phyloP scores from a whole-genome alignment of 2,888 invertebrate genomes.

The Drosophila picticornis region DNA sequence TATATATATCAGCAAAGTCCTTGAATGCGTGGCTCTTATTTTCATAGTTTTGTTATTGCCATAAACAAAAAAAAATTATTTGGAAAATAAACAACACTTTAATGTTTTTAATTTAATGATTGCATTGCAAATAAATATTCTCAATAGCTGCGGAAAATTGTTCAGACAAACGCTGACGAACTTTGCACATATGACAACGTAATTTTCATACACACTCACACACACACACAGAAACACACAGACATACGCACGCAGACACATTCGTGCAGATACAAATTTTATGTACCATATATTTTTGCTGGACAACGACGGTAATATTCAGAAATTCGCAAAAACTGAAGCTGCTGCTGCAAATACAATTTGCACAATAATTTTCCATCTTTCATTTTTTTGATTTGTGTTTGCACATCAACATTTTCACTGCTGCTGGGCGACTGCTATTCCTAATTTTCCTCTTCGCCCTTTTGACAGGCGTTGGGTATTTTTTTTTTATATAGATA shows the following conservation, averaged over 20 bases:
- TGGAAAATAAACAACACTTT: constrained; percentile 7
- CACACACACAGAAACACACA: constrained; percentile 11
- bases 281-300: constrained; percentile 75
- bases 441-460: constrained; percentile 19
- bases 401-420: constrained; percentile 45
- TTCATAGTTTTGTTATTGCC: constrained; percentile 14
- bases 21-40: constrained; percentile 49
- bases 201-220: constrained; percentile 63
- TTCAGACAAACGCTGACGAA: constrained; percentile 42
- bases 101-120: constrained; percentile 5
- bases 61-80: background rate
- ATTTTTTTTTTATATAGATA: constrained; percentile 5
- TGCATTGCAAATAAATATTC: constrained; percentile 28
- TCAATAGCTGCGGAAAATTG: constrained; percentile 31
- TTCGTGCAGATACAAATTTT: constrained; percentile 65
- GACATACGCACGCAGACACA: constrained; percentile 25
- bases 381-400: constrained; percentile 48
- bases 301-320: constrained; percentile 38
- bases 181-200: constrained; percentile 79
- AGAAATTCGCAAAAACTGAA: constrained; percentile 35
- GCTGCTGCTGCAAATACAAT: constrained; percentile 32
- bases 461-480: constrained; percentile 22
- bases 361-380: constrained; percentile 50
- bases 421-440: constrained; percentile 47
- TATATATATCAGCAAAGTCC: constrained; percentile 38